Conservation (phyloP, 1,140 invertebrate species). For the Thrips palmi region DNA sequence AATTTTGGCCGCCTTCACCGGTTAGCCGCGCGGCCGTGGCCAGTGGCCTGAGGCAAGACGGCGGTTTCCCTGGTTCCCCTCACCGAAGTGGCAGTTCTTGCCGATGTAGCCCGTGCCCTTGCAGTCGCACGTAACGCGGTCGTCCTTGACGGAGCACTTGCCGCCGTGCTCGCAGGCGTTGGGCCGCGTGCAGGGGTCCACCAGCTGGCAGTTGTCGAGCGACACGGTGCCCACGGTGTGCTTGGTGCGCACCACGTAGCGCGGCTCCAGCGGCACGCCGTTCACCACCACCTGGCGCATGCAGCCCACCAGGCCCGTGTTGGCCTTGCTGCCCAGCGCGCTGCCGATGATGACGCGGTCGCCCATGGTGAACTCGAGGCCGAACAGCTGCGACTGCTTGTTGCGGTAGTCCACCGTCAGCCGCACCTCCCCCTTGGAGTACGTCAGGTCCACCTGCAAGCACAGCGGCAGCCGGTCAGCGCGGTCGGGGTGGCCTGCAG, state of each 20-base stretch:
- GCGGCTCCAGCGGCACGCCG: conserved; percentile 45
- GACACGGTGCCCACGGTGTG: conserved; percentile 58
- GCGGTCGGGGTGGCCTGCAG: too few relatives aligned
- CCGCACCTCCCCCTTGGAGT: conserved; percentile 49
- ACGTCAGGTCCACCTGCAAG: conserved; percentile 45
- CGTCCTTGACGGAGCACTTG: conserved; percentile 73
- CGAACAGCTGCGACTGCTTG: conserved; percentile 44
- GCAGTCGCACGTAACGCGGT: conserved; percentile 74
- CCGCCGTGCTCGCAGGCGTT: conserved; percentile 84
- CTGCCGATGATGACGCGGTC: conserved; percentile 52
- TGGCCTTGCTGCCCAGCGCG: conserved; percentile 33
- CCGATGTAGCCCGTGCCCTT: conserved; percentile 68
- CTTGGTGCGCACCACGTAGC: conserved; percentile 62
- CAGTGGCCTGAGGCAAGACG: too few relatives aligned
- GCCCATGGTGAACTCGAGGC: conserved; percentile 30
- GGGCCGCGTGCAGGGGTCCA: conserved; percentile 71
- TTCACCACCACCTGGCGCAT: conserved; percentile 78
- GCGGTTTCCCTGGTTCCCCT: conserved; percentile 13
- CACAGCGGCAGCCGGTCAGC: too few relatives aligned
- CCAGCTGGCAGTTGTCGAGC: conserved; percentile 76
- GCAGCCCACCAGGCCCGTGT: conserved; percentile 67
- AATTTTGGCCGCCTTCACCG: too few relatives aligned
- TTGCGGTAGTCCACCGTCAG: conserved; percentile 54
- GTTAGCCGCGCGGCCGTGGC: too few relatives aligned
- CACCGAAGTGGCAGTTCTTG: conserved; percentile 82